Conservation (phyloP, 2,888 invertebrate species). For the Noctuana brunneofusca region DNA sequence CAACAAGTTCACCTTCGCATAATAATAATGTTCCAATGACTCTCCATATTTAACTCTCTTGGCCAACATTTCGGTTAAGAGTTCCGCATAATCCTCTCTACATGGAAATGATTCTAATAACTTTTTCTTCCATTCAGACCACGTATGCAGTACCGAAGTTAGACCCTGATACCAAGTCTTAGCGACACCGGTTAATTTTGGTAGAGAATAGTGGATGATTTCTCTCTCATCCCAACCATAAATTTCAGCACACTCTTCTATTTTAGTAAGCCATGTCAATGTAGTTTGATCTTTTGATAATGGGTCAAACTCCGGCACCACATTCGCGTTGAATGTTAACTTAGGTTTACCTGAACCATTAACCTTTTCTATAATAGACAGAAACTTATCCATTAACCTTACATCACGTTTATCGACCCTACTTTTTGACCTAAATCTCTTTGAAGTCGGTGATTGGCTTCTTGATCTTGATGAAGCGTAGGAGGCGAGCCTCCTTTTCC, state of each 20-base stretch:
- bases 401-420: neutral
- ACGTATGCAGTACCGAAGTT: neutral
- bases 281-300: slow-evolving; percentile 33
- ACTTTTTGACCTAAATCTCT: neutral
- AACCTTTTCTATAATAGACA: slow-evolving; percentile 18
- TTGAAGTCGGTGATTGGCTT: neutral
- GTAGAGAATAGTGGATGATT: neutral
- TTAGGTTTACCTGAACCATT: slow-evolving; percentile 28
- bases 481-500: neutral
- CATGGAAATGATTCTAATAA: neutral
- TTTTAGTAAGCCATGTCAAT: slow-evolving; percentile 35
- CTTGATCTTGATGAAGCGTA: neutral
- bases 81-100: neutral
- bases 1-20: neutral
- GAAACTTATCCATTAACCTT: slow-evolving; percentile 17
- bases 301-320: slow-evolving; percentile 37
- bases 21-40: slow-evolving; percentile 11
- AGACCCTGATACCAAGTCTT: neutral
- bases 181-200: neutral
- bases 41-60: slow-evolving; percentile 1
- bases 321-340: slow-evolving; percentile 31
- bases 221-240: slow-evolving; percentile 3
- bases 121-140: neutral
- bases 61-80: neutral
- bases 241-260: slow-evolving; percentile 22